A percentile compares a stretch with the other conserved stretches of the same genome.
Evolutionary conservation across 2,888 invertebrate species (phyloP).

Genomic region (Deroplatys truncata): DNA sequence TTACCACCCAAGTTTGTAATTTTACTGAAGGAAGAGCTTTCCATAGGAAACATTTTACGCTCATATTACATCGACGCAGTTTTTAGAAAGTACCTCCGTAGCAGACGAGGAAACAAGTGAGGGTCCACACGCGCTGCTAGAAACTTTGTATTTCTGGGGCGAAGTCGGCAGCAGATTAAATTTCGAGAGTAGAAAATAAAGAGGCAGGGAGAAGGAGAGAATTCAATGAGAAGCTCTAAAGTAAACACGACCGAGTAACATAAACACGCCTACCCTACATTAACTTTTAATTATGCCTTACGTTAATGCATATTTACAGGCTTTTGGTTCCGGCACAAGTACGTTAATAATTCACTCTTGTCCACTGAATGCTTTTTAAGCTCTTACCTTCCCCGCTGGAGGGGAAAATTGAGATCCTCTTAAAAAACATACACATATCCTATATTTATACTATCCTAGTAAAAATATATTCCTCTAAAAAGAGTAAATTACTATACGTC

Average conservation of each 20-base stretch:
- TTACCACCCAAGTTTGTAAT: no score
- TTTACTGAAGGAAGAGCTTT: no score
- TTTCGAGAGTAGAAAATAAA: background rate
- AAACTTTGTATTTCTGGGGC: background rate
- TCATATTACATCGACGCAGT: background rate
- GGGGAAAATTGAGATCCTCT: background rate
- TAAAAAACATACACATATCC: no score
- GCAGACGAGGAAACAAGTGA: background rate
- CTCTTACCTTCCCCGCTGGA: background rate
- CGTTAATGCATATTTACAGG: background rate
- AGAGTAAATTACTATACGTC: no score
- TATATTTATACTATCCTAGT: no score
- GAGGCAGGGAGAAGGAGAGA: background rate
- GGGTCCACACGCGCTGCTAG: background rate
- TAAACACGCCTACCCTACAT: background rate
- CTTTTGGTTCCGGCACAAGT: background rate
- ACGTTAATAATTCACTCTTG: background rate
- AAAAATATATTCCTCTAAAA: no score
- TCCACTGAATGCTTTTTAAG: background rate
- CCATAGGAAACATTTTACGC: no score
- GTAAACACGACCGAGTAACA: background rate
- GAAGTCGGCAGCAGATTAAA: background rate
- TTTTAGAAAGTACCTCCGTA: background rate
- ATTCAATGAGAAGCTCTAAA: background rate
- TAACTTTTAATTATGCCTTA: background rate